phyloP scores from a whole-genome alignment of 1,140 invertebrate genomes.

The Lepidurus arcticus region DNA sequence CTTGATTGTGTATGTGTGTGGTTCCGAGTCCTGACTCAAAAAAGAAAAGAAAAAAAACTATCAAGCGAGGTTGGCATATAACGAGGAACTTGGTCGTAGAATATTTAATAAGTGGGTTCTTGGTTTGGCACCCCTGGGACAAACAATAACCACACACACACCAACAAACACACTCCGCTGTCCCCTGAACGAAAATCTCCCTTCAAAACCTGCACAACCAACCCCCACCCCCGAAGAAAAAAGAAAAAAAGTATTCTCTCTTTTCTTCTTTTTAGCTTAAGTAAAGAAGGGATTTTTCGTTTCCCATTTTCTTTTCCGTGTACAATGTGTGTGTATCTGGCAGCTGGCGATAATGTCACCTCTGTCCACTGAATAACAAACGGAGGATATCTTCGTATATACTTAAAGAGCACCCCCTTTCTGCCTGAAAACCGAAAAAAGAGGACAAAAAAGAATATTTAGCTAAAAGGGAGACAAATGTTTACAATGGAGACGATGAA shows the following conservation, averaged over 20 bases:
- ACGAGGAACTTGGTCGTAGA: not conserved
- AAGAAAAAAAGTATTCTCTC: not conserved
- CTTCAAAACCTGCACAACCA: not conserved
- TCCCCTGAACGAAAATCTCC: not conserved
- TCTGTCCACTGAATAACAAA: constrained; percentile 19
- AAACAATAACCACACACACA: not conserved
- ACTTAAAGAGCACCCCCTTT: too few relatives aligned
- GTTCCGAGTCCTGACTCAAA: too few relatives aligned
- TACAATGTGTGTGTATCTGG: not conserved
- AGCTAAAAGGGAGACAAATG: not conserved
- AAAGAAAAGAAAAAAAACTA: too few relatives aligned
- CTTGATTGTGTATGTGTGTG: too few relatives aligned
- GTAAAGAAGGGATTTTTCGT: not conserved
- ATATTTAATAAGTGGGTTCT: constrained; percentile 1
- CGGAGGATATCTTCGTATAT: not conserved
- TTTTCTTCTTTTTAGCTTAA: not conserved
- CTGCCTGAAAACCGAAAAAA: not conserved
- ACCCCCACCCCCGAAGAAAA: not conserved
- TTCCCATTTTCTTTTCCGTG: not conserved
- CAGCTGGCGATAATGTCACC: not conserved
- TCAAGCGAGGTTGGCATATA: not conserved
- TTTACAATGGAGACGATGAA: not conserved
- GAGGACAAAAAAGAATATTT: not conserved
- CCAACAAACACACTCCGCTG: not conserved
- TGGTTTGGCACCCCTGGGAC: not conserved